phyloP scores from a whole-genome alignment of 1,140 invertebrate genomes.

The Hyphantria cunea region DNA sequence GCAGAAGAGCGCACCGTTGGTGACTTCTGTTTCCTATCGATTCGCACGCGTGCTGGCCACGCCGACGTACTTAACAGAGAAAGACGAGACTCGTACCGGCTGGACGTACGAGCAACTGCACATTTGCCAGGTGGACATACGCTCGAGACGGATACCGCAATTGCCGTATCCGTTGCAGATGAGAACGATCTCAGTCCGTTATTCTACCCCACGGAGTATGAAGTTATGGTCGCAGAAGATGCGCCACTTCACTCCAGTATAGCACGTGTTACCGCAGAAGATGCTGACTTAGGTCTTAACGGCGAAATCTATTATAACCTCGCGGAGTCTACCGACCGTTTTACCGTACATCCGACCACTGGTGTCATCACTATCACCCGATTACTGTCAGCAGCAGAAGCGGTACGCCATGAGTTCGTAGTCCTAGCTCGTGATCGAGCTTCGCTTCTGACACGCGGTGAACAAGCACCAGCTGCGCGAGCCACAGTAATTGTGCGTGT shows the following conservation, averaged over 20 bases:
- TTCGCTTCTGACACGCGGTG: constrained; percentile 72
- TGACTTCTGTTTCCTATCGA: constrained; percentile 95
- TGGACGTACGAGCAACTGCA: constrained; percentile 90
- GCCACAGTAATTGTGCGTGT: constrained; percentile 89
- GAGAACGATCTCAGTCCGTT: constrained; percentile 96
- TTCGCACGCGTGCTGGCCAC: constrained; percentile 93
- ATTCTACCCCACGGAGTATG: constrained; percentile 94
- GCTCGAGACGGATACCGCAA: constrained; percentile 87
- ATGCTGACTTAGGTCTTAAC: constrained; percentile 96
- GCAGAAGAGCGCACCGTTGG: constrained; percentile 93
- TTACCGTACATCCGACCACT: constrained; percentile 95
- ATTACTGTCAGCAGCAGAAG: constrained; percentile 87
- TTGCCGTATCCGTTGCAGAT: constrained; percentile 92
- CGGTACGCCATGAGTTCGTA: constrained; percentile 87
- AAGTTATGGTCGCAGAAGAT: constrained; percentile 94
- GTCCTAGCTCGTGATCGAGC: constrained; percentile 94
- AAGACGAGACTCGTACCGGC: constrained; percentile 90
- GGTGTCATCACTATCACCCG: constrained; percentile 93
- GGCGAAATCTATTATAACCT: constrained; percentile 98
- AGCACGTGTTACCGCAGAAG: constrained; percentile 91
- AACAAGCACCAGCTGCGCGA: constrained; percentile 81
- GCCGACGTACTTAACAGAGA: constrained; percentile 95
- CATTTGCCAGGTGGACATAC: constrained; percentile 83
- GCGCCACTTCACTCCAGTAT: constrained; percentile 91
- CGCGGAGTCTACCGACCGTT: constrained; percentile 90